Conservation (phyloP, 2,888 invertebrate genomes). For the Branchellion lobata region DNA sequence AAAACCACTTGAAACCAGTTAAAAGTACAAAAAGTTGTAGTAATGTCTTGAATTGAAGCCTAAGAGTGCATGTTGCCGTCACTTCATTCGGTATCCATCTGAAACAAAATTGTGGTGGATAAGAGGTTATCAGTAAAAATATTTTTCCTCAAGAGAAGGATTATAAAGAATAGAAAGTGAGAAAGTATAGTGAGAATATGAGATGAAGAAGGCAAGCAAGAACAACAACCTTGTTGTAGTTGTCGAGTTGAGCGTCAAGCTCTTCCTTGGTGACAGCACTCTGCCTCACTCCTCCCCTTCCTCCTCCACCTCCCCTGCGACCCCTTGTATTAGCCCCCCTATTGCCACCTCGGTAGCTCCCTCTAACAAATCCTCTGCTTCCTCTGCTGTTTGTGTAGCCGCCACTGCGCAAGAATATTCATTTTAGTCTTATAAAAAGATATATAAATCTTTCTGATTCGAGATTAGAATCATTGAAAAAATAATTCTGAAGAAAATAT, state of each 20-base stretch:
- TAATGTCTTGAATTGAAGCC: too few relatives aligned
- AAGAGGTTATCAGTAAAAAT: too few relatives aligned
- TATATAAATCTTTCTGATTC: background rate
- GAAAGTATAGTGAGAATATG: too few relatives aligned
- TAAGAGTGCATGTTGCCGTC: too few relatives aligned
- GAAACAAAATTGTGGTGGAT: too few relatives aligned
- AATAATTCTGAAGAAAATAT: background rate
- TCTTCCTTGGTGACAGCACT: conserved; percentile 30
- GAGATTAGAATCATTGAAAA: background rate
- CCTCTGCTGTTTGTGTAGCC: background rate
- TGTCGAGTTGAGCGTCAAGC: conserved; percentile 36
- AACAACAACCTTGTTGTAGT: conserved; percentile 39
- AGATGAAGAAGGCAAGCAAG: too few relatives aligned
- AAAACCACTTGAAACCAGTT: too few relatives aligned
- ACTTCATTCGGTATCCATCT: too few relatives aligned
- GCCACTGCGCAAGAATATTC: background rate
- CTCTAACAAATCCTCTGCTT: background rate
- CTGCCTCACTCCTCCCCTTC: conserved; percentile 2
- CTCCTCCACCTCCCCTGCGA: conserved; percentile 32
- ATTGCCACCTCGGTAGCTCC: background rate
- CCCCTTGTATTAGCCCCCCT: background rate
- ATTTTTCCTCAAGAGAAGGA: too few relatives aligned
- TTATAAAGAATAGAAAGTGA: too few relatives aligned
- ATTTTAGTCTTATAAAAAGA: too few relatives aligned
- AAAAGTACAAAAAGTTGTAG: too few relatives aligned